Conservation (phyloP, 2,113 vertebrate species). For the Oreotrochilus melanogaster region DNA sequence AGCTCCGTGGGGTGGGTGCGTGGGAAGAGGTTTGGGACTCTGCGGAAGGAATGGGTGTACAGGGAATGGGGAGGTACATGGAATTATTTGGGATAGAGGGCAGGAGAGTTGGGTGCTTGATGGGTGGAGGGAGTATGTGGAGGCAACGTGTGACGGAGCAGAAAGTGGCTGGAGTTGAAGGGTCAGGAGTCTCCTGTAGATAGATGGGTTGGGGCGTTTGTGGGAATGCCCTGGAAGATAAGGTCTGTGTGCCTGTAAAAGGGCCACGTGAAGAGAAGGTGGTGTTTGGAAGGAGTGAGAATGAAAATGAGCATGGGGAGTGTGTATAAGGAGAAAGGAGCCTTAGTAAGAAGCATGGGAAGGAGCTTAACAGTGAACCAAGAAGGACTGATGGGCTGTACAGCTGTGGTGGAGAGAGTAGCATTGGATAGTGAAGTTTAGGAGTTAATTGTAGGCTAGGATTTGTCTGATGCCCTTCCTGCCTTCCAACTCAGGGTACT, state of each 20-base stretch:
- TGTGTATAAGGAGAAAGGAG: not conserved
- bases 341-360: not conserved
- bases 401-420: not conserved
- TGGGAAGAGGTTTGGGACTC: not conserved
- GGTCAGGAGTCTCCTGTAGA: not conserved
- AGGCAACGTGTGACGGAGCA: not conserved
- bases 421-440: not conserved
- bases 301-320: not conserved
- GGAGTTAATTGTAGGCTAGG: not conserved
- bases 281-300: not conserved
- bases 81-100: not conserved
- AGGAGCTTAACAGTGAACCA: not conserved
- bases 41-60: not conserved
- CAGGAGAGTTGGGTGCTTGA: not conserved
- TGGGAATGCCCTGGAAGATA: not conserved
- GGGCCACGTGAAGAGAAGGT: accelerated
- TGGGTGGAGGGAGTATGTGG: not conserved
- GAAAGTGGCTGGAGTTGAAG: not conserved
- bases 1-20: not conserved
- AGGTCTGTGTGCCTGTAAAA: not conserved
- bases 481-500: not conserved
- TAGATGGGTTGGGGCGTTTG: not conserved
- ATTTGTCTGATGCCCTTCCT: not conserved
- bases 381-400: not conserved
- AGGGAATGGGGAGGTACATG: not conserved